A percentile compares a stretch with the other conserved stretches of the same genome.
Evolutionary conservation across 2,888 invertebrate species (phyloP).

Genomic region (Lumbricus terrestris): DNA sequence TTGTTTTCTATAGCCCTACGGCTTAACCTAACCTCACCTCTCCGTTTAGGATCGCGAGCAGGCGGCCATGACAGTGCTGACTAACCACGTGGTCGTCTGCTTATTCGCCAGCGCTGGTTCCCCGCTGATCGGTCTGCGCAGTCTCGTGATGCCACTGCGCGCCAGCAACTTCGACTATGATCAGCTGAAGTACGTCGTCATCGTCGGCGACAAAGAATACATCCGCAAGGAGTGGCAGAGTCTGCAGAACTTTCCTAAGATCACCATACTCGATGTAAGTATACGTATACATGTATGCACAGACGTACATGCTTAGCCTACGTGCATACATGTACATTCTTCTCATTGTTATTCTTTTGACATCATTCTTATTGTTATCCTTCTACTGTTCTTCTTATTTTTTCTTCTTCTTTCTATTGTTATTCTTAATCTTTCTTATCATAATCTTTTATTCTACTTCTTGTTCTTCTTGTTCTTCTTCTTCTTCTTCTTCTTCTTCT

Average conservation of each 20-base stretch:
- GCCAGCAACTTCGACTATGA: slow-evolving; percentile 99
- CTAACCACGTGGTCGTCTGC: slow-evolving; percentile 80
- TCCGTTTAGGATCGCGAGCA: slow-evolving; percentile 87
- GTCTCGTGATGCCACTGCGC: slow-evolving; percentile 98
- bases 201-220: slow-evolving; percentile 98
- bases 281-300: not conserved
- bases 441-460: too few relatives aligned
- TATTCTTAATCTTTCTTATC: too few relatives aligned
- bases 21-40: not conserved
- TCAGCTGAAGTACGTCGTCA: slow-evolving; percentile 98
- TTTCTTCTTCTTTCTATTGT: too few relatives aligned
- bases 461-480: too few relatives aligned
- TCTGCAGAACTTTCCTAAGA: slow-evolving; percentile 98
- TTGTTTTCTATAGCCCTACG: not conserved
- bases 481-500: not conserved
- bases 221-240: slow-evolving; percentile 99
- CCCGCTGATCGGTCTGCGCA: slow-evolving; percentile 93
- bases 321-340: too few relatives aligned
- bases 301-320: too few relatives aligned
- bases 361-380: too few relatives aligned
- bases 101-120: slow-evolving; percentile 98
- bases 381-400: too few relatives aligned
- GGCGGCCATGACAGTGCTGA: slow-evolving; percentile 77
- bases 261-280: slow-evolving; percentile 79
- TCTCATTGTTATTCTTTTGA: too few relatives aligned